Conservation (phyloP, 2,113 vertebrate species). For the Ailuropoda melanoleuca region DNA sequence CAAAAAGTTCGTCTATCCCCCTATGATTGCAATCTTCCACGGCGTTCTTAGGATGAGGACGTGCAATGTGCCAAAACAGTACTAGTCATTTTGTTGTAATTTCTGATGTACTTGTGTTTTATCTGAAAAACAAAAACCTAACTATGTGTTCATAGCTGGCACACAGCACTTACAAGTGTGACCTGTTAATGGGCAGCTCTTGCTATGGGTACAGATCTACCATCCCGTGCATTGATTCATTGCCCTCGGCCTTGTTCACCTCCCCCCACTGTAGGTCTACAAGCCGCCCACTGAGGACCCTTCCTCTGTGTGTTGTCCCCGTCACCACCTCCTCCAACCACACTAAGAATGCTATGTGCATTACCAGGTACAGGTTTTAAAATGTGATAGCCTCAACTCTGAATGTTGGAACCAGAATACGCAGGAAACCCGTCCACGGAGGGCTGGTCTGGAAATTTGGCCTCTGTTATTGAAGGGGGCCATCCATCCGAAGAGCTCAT, state of each 20-base stretch:
- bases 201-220: accelerated
- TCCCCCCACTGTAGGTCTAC: accelerated
- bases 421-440: accelerated
- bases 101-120: neutral
- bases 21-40: accelerated
- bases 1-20: too few relatives aligned
- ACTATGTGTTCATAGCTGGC: accelerated
- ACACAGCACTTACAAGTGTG: accelerated
- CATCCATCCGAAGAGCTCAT: too few relatives aligned
- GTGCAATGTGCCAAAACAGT: accelerated
- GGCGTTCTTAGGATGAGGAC: accelerated
- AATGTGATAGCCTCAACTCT: neutral
- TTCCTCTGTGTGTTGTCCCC: accelerated
- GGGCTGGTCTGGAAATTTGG: neutral
- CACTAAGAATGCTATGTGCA: too few relatives aligned
- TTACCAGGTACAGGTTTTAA: too few relatives aligned
- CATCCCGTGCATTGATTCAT: accelerated
- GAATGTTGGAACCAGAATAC: too few relatives aligned
- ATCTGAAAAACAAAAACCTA: neutral
- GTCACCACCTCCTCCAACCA: accelerated
- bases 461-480: neutral
- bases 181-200: accelerated
- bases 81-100: neutral
- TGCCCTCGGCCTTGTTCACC: too few relatives aligned
- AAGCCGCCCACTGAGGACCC: accelerated